A percentile compares a stretch with the other conserved stretches of the same genome.
These are phyloP conservation scores for Andrena hattorfiana DNA, from an alignment of 2,888 invertebrate species.

Conservation along the genomic window DNA sequence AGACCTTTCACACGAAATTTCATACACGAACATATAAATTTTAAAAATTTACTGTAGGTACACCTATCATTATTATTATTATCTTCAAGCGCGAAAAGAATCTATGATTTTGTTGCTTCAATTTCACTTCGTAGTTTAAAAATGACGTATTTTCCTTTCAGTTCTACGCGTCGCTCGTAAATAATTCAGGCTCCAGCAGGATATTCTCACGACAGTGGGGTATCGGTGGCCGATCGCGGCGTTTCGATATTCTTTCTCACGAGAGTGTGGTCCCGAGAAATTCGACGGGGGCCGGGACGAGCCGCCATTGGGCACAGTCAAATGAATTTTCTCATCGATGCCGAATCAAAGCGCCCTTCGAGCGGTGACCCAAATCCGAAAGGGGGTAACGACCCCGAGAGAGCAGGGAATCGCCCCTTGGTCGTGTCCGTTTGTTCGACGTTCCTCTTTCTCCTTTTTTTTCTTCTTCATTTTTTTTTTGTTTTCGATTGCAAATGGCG, in stretches of 20 bases:
- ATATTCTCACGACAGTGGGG: conserved; percentile 40
- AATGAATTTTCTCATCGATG: conserved; percentile 71
- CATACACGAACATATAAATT: too few species aligned
- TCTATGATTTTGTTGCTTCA: too few species aligned
- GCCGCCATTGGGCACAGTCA: conserved; percentile 32
- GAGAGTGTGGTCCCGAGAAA: conserved; percentile 26
- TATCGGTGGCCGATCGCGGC: conserved; percentile 17
- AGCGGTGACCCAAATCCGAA: conserved; percentile 81
- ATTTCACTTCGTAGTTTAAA: too few species aligned
- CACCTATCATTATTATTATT: too few species aligned
- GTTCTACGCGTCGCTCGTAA: not conserved
- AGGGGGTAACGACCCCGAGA: conserved; percentile 83
- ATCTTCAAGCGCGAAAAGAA: too few species aligned
- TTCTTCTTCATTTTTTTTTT: conserved; percentile 50
- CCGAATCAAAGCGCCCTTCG: conserved; percentile 64
- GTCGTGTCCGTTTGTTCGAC: conserved; percentile 74
- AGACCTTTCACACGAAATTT: too few species aligned
- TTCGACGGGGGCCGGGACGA: conserved; percentile 26
- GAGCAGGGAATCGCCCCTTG: conserved; percentile 67
- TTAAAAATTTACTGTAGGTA: too few species aligned
- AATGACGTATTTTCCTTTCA: not conserved
- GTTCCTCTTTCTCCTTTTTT: conserved; percentile 36
- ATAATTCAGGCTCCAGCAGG: conserved; percentile 20
- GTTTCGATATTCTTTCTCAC: conserved; percentile 58
- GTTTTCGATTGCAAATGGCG: conserved; percentile 71